Percentiles rank a stretch among this genome's conserved stretches.
These are phyloP conservation scores for Pomacea canaliculata DNA, from an alignment of 2,888 invertebrate species.

Conservation along the genomic window DNA sequence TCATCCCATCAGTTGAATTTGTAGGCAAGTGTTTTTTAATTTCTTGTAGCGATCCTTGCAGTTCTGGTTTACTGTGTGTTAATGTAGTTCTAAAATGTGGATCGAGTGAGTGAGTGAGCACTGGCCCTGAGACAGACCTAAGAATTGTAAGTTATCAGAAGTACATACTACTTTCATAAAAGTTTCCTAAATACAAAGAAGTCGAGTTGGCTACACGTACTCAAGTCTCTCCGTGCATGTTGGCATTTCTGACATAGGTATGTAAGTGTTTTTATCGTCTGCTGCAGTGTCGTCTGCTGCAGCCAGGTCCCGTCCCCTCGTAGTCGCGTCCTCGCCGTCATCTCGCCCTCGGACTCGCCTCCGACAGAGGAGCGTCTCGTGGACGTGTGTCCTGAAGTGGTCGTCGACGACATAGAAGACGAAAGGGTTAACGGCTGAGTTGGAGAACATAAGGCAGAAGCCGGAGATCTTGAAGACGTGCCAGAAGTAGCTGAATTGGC, in stretches of 20 bases:
- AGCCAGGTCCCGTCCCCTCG: constrained; percentile 5
- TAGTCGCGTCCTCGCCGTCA: not conserved
- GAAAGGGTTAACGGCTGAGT: constrained; percentile 43
- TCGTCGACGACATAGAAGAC: constrained; percentile 40
- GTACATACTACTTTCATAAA: no score
- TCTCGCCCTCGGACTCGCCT: not conserved
- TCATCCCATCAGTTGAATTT: no score
- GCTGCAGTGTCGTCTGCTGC: not conserved
- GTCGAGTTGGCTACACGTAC: not conserved
- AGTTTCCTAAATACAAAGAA: no score
- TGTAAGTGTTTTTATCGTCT: constrained; percentile 11
- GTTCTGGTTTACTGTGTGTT: no score
- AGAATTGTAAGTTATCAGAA: no score
- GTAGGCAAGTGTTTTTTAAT: no score
- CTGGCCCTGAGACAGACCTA: no score
- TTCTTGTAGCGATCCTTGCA: no score
- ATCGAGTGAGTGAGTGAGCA: no score
- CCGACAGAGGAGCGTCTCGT: constrained; percentile 10
- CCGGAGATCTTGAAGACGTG: constrained; percentile 49
- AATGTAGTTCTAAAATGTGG: no score
- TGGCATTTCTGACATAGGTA: constrained; percentile 10
- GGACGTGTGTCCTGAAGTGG: constrained; percentile 33
- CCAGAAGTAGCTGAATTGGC: constrained; percentile 52
- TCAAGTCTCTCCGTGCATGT: not conserved
- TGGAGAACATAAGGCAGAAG: constrained; percentile 44